phyloP scores from a whole-genome alignment of 2,797 vertebrate genomes.

The Vipera latastei region DNA sequence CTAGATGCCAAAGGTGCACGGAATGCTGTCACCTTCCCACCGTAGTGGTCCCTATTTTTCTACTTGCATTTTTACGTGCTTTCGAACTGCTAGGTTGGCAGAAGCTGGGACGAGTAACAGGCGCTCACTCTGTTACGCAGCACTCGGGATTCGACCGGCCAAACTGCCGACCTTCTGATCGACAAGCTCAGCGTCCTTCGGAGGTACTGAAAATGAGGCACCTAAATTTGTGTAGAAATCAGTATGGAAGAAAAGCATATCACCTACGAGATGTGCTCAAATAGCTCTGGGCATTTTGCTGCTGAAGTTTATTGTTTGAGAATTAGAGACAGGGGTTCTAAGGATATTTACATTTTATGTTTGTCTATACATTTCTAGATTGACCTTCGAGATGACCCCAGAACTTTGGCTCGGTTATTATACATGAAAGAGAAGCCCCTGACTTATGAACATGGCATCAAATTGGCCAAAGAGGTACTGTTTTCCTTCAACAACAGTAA shows the following conservation, averaged over 20 bases:
- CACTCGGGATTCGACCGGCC: too few relatives aligned
- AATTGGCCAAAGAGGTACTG: constrained; percentile 82
- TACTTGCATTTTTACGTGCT: too few relatives aligned
- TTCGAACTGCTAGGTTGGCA: too few relatives aligned
- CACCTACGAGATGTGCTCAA: background rate
- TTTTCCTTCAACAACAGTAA: background rate
- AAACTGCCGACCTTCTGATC: too few relatives aligned
- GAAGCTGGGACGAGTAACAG: too few relatives aligned
- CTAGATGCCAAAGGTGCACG: too few relatives aligned
- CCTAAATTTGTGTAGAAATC: background rate
- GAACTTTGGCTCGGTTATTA: constrained; percentile 83
- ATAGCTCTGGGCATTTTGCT: background rate
- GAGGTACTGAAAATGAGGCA: background rate
- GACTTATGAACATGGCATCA: constrained; percentile 84
- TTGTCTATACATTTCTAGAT: constrained; percentile 70
- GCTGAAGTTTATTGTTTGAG: background rate
- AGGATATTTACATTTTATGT: background rate
- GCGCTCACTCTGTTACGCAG: too few relatives aligned
- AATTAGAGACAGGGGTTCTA: background rate
- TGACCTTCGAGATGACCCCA: constrained; percentile 85
- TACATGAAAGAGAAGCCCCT: constrained; percentile 89
- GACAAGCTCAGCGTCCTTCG: background rate
- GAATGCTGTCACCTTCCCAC: too few relatives aligned
- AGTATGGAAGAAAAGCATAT: background rate
- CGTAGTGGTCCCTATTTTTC: background rate